Evolutionary conservation across 2,113 vertebrate species (phyloP).

Genomic region (Cottus gobio): DNA sequence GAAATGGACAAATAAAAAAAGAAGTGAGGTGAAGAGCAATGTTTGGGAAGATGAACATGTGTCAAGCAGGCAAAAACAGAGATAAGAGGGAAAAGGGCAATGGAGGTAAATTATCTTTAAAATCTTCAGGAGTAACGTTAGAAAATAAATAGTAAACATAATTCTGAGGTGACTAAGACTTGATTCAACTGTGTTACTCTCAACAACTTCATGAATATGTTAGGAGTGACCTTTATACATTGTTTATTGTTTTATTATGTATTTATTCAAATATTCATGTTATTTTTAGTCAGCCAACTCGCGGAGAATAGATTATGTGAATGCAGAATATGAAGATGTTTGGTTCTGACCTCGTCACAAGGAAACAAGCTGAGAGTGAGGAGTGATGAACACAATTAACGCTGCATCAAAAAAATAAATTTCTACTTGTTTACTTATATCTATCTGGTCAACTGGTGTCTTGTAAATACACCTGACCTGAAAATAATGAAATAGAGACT

Average conservation of each 20-base stretch:
- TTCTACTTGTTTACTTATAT: background rate
- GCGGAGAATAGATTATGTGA: background rate
- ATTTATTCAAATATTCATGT: background rate
- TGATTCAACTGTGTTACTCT: background rate
- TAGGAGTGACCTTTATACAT: background rate
- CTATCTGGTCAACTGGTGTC: background rate
- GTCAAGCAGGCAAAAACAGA: background rate
- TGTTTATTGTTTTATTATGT: background rate
- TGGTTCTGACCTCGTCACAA: background rate
- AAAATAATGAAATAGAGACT: background rate
- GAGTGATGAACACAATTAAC: background rate
- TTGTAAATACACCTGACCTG: background rate
- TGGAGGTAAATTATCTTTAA: background rate
- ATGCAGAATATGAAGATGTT: background rate
- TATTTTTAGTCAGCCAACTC: background rate
- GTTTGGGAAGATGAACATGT: background rate
- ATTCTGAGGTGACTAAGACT: background rate
- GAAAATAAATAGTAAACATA: background rate
- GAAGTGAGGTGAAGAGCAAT: background rate
- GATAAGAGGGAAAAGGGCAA: too few relatives aligned
- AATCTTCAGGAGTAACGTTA: background rate
- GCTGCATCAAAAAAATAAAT: background rate
- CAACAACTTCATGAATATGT: background rate
- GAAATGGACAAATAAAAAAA: background rate
- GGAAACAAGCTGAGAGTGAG: background rate